phyloP scores from a whole-genome alignment of 1,140 invertebrate species.

The Drosophila mojavensis region DNA sequence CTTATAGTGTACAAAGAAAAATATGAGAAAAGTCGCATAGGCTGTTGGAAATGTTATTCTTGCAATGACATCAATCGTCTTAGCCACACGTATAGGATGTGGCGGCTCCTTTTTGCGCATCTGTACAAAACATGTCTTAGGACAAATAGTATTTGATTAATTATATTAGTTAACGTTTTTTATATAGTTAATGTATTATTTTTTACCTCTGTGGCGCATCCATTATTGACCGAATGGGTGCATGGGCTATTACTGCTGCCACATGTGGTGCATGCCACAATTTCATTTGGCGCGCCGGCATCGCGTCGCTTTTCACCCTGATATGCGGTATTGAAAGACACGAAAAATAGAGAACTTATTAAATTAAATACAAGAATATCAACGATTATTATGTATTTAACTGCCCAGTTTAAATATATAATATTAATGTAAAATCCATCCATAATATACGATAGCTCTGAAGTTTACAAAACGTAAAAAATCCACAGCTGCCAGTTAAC shows the following conservation, averaged over 20 bases:
- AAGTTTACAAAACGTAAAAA: no score
- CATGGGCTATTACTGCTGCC: conserved; percentile 90
- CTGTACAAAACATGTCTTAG: conserved; percentile 89
- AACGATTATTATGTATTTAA: no score
- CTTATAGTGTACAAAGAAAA: conserved; percentile 97
- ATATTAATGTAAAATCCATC: no score
- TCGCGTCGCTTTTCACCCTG: conserved; percentile 93
- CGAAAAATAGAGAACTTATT: background rate
- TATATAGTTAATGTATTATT: no score
- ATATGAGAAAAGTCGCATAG: conserved; percentile 95
- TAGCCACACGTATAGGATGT: conserved; percentile 95
- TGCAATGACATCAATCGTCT: conserved; percentile 97
- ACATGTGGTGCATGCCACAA: conserved; percentile 92
- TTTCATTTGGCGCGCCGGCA: conserved; percentile 89
- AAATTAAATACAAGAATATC: background rate
- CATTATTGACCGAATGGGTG: conserved; percentile 93
- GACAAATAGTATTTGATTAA: background rate
- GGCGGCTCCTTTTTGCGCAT: conserved; percentile 94
- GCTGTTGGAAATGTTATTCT: conserved; percentile 95
- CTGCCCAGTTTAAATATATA: no score
- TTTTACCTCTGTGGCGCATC: conserved; percentile 92
- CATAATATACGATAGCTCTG: no score
- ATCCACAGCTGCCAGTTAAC: no score
- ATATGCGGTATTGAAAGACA: conserved; percentile 38
- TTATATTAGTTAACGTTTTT: background rate